Base-by-base conservation (phyloP, 2,797 vertebrate species). In the Telmatherina bonti region DNA sequence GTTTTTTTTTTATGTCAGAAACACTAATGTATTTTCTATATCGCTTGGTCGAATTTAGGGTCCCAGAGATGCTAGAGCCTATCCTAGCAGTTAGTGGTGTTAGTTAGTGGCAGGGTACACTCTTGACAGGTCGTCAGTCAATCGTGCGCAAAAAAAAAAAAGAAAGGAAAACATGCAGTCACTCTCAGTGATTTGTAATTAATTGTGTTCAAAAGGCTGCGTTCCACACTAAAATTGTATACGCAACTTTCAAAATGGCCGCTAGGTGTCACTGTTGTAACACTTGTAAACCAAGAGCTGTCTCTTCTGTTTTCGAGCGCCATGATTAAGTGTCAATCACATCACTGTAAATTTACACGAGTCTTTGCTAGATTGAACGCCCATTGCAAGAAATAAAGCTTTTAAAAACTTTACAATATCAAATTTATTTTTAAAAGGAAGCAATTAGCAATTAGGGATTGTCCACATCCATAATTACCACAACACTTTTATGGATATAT, bases 251-350 rank as follows among this genome's bases (percentile, higher is more conserved):
- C 1, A 7, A 1, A 33, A 0, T 10, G 35, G 7, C 52, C 83
- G 8, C 72, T 71, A 83, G 86, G 66, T 86, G 88, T 67, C 87
- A 26, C 61, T 72, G 45, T 66, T 62, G 51, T n/a, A 38, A 54
- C 31, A 47, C 30, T 18, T 5, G 24, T 1, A 2, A 20, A 20
- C 41, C 5, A 29, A 20, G 51, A 31, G 15, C n/a, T 35, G n/a
- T 24, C 2, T 33, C 5, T 3, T 24, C 45, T 26, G 7, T n/a
- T 6, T 20, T 20, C 41, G 22, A 22, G 24, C 49, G 1, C 2
- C 47, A 24, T 22, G 45, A 11, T 22, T 22, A 11, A 0, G 15
- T 15, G 20, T 49, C 22, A 24, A 3, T 26, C 1, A 29, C 8
- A 26, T 29, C 26, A 53, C 12, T 29, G 27, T 15, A 26, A 13